A percentile compares a stretch with the other conserved stretches of the same genome.
Conservation (phyloP, 2,888 invertebrate genomes). For the Congeria kusceri region DNA sequence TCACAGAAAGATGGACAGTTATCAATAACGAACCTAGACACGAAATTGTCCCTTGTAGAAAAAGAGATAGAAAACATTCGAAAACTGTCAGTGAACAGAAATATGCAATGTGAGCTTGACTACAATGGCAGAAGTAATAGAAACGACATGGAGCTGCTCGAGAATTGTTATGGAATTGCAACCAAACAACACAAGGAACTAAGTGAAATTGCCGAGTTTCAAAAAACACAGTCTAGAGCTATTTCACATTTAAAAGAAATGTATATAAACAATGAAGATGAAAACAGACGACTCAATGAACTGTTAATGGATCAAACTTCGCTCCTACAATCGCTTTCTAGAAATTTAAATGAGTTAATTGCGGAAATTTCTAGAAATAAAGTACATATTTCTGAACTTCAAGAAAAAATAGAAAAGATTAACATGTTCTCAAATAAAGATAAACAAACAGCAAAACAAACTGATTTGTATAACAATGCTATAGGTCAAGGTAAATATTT, state of each 20-base stretch:
- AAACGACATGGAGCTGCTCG: too few species aligned
- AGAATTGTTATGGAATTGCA: too few species aligned
- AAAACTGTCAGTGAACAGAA: slow-evolving; percentile 68
- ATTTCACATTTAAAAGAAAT: slow-evolving; percentile 66
- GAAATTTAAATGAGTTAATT: too few species aligned
- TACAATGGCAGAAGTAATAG: slow-evolving; percentile 33
- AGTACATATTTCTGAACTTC: too few species aligned
- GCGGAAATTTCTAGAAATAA: too few species aligned
- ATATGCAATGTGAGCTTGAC: slow-evolving; percentile 70
- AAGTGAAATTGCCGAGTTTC: slow-evolving; percentile 65
- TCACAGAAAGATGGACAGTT: slow-evolving; percentile 75
- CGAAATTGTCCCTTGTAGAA: slow-evolving; percentile 78
- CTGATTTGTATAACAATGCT: too few species aligned
- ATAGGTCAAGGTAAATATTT: too few species aligned
- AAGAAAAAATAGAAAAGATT: too few species aligned
- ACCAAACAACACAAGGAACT: slow-evolving; percentile 42
- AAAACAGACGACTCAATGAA: slow-evolving; percentile 74
- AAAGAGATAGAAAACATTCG: slow-evolving; percentile 79
- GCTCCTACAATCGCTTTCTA: slow-evolving; percentile 53
- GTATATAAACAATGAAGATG: slow-evolving; percentile 72
- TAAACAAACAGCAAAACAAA: neutral
- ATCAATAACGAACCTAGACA: slow-evolving; percentile 76
- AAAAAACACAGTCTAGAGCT: slow-evolving; percentile 70
- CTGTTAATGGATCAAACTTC: slow-evolving; percentile 77
- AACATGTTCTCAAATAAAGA: neutral